Percentiles rank a stretch among this genome's conserved stretches.
These are phyloP conservation scores for Lagorchestes hirsutus DNA, from an alignment of 2,797 vertebrate species.

Conservation along the genomic window DNA sequence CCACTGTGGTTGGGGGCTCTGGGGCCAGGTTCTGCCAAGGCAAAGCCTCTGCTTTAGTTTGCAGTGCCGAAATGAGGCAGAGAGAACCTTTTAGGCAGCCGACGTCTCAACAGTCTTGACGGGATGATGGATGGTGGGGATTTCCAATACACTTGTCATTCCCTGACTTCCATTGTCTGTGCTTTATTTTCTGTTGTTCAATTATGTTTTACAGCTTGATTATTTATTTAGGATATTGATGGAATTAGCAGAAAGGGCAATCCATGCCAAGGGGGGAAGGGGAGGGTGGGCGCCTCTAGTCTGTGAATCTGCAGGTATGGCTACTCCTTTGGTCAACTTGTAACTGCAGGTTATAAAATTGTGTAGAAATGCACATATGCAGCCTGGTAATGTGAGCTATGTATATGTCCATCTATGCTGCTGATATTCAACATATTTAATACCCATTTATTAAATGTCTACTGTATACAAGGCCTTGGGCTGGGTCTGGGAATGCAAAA, in stretches of 20 bases:
- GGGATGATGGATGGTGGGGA: conserved; percentile 8
- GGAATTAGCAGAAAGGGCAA: not conserved
- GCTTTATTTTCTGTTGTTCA: conserved; percentile 67
- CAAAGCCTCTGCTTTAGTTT: not conserved
- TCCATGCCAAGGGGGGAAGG: not conserved
- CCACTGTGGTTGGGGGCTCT: not conserved
- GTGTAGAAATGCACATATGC: not conserved
- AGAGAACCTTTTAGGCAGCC: not conserved
- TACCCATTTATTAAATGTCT: not conserved
- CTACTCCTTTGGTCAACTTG: not conserved
- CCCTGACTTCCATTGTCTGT: conserved; percentile 9
- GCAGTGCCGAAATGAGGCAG: not conserved
- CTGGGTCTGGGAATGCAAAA: not conserved
- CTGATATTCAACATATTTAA: not conserved
- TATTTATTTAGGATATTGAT: conserved; percentile 49
- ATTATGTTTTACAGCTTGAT: conserved; percentile 35
- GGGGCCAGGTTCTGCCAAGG: not conserved
- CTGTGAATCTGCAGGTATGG: not conserved
- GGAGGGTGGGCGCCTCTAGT: not conserved
- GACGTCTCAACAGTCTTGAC: not conserved
- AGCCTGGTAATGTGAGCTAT: not conserved
- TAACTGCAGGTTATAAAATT: not conserved
- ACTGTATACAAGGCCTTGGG: not conserved
- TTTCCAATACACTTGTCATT: conserved; percentile 22
- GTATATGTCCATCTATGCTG: not conserved